Evolutionary conservation across 1,140 invertebrate species (phyloP).

Genomic region (Geopemphigus sp.): DNA sequence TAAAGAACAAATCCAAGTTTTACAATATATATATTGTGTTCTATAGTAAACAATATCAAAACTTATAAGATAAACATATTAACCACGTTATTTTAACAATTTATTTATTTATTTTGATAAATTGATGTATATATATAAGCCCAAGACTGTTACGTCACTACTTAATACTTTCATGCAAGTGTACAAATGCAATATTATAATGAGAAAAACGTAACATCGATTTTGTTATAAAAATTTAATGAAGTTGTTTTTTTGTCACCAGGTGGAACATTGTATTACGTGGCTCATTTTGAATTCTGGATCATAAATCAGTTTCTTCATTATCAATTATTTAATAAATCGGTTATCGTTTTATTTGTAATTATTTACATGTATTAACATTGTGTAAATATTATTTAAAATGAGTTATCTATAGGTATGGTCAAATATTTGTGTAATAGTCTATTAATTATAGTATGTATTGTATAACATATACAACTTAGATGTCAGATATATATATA

Average conservation of each 20-base stretch:
- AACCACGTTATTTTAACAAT: too few species aligned
- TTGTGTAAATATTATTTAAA: conserved; percentile 30
- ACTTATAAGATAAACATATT: too few species aligned
- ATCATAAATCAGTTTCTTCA: background rate
- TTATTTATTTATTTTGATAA: too few species aligned
- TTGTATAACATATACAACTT: conserved; percentile 11
- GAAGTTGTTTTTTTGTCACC: background rate
- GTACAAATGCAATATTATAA: too few species aligned
- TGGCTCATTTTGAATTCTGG: conserved; percentile 28
- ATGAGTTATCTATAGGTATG: background rate
- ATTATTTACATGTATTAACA: background rate
- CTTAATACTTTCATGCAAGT: too few species aligned
- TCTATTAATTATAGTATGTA: conserved; percentile 1
- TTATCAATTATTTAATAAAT: background rate
- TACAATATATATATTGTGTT: too few species aligned
- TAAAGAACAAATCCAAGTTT: too few species aligned
- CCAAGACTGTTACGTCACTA: too few species aligned
- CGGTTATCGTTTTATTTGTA: conserved; percentile 2
- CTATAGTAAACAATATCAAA: too few species aligned
- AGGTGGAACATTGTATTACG: conserved; percentile 6
- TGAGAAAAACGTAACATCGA: too few species aligned
- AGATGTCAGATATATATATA: background rate
- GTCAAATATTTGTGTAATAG: background rate
- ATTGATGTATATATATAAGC: too few species aligned
- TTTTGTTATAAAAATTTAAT: too few species aligned